Evolutionary conservation across 2,113 vertebrate species (phyloP).

Genomic region (Alexandromys fortis): DNA sequence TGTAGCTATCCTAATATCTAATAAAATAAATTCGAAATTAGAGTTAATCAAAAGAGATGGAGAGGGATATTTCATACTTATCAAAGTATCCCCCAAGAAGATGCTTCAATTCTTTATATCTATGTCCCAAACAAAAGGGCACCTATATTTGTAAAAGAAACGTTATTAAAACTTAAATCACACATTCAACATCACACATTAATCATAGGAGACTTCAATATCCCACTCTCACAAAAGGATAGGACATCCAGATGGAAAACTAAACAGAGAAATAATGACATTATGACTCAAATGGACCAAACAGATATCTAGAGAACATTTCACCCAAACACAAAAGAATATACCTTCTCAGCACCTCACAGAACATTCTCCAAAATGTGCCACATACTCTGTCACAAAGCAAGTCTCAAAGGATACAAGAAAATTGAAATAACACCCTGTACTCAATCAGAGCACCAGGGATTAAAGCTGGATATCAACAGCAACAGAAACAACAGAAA

Average conservation of each 20-base stretch:
- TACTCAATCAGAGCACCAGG: not conserved
- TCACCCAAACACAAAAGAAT: not conserved
- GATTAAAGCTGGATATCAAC: not conserved
- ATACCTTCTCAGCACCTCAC: not conserved
- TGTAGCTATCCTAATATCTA: not conserved
- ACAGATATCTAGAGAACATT: not conserved
- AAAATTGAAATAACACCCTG: not conserved
- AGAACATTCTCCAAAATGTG: not conserved
- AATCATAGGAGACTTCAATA: not conserved
- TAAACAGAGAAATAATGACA: not conserved
- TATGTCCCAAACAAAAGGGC: not conserved
- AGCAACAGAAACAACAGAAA: not conserved
- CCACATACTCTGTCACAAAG: not conserved
- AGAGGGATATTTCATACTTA: not conserved
- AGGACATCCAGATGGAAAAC: not conserved
- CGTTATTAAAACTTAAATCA: not conserved
- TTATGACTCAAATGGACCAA: not conserved
- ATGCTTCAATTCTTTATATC: not conserved
- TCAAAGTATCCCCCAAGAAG: not conserved
- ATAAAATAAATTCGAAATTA: not conserved
- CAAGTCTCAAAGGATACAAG: not conserved
- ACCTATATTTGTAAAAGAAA: not conserved
- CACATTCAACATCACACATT: not conserved
- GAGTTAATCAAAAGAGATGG: not conserved
- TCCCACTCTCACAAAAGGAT: not conserved